Base-by-base conservation (phyloP, 2,888 invertebrate species). In the Apamea sordens region DNA sequence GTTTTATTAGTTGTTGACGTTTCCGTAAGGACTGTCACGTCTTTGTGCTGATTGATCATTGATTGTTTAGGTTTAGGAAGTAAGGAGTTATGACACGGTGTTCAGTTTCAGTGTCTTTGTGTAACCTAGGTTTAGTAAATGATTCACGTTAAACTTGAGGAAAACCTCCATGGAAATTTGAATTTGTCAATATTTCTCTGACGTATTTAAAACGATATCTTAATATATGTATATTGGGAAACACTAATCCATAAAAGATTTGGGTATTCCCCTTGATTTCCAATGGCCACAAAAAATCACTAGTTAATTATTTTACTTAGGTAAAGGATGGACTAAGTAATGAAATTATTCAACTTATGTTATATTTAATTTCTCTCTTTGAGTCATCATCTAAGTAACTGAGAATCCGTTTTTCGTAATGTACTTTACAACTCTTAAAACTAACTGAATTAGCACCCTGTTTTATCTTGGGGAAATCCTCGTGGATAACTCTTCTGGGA, bases 11-110 rank as follows among this genome's bases (percentile, higher is more conserved):
- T 47, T 68, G 70, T 74, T 83, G 64, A 86, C 44, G 59, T 83
- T 86, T 85, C 86, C 86, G 79, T 73, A 41, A 68, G 70, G 80
- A 77, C 74, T 73, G 77, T 65, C 71, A 67, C 32, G 53, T 63
- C 41, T 74, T 74, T 82, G 72, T 77, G 53, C 53, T 13, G 24
- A 13, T 64, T 73, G 61, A 73, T 80, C 71, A 75, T 74, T 73
- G 47, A 70, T 81, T 72, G 59, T 63, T 76, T 67, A 28, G 44
- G 44, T 65, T 77, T 36, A 59, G 50, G 41, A 65, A 59, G 59
- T 28, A 61, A 28, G 28, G n/a, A 24, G 10, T 15, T 47, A 18
- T 63, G 50, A 32, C 32, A 63, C 15, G 28, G 28, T 41, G 50
- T 7, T 53, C 8, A 53, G 53, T 53, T 53, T 21, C 7, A 53